Conservation (phyloP, 2,797 vertebrate species). For the Taeniopygia guttata region DNA sequence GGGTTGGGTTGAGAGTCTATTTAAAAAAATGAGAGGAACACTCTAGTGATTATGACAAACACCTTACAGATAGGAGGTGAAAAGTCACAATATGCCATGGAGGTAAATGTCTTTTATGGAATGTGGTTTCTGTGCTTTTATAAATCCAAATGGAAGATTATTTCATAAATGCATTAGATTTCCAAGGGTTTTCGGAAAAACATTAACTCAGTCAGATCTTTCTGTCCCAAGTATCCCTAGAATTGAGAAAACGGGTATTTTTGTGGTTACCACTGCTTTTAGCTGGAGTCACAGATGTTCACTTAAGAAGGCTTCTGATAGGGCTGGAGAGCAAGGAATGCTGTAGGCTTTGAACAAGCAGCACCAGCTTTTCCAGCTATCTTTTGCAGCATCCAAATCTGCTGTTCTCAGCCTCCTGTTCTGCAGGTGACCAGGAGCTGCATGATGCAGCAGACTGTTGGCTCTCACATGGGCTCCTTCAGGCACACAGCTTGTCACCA, state of each 20-base stretch:
- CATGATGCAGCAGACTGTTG: neutral
- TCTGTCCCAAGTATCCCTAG: neutral
- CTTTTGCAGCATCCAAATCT: neutral
- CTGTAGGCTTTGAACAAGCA: neutral
- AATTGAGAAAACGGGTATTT: neutral
- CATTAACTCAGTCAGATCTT: fast-evolving
- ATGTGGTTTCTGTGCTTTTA: neutral
- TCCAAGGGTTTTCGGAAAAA: neutral
- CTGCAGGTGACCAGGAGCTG: neutral
- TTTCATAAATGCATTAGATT: neutral
- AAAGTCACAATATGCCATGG: neutral
- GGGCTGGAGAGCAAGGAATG: neutral
- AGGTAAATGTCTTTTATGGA: neutral
- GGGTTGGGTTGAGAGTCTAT: neutral
- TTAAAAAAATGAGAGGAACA: neutral
- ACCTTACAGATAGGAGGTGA: neutral
- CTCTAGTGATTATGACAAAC: neutral
- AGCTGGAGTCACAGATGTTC: neutral
- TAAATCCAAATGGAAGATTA: neutral
- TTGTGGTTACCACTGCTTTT: neutral
- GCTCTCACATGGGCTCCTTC: neutral
- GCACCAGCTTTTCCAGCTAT: neutral
- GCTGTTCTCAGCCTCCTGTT: neutral
- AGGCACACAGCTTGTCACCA: neutral
- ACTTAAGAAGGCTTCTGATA: neutral